Evolutionary conservation across 1,140 invertebrate species (phyloP), one percentile per base, ranked within the genome.

Genomic region (Heterodera carotae): DNA sequence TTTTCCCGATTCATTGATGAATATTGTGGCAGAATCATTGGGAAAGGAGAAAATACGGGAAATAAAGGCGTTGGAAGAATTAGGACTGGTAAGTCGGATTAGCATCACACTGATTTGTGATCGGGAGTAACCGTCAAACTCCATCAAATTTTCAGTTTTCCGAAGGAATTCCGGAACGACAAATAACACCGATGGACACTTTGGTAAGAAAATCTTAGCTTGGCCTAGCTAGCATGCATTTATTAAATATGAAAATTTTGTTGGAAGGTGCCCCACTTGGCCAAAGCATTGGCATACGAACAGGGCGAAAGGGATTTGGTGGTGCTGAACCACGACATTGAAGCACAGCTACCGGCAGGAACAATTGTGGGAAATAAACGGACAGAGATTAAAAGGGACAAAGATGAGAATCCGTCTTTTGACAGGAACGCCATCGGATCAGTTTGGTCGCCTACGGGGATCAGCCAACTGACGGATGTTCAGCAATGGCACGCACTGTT

Each of bases 401-500:
- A n/a, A n/a, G n/a, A n/a, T n/a, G n/a, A n/a, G n/a, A n/a, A n/a
- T n/a, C 29, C 29, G n/a, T 70, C 18, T 12, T 8, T 33, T 36
- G n/a, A 7, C 90, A 91, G 75, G 96, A 98, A 90, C 88, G 91
- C 29, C 91, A 94, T 71, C 93, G 94, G 53, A 94, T 99, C 69
- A 95, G 94, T 85, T 91, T 99, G 88, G 94, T 98, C 0, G 92
- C 93, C 39, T 97, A 99, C 84, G 97, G 97, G 0, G 93, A 96
- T 69, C 86, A 89, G 15, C 75, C 31, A 15, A 53, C 34, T 7
- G 89, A 91, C 77, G 93, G 93, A 22, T 93, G 94, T 86, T 97
- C 95, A 0, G 97, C 97, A 6, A 99, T 99, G 97, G 94, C 96
- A 0, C 92, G 94, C 84, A 97, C 95, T 25, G 97, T 99, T 7